Percentiles rank a stretch among this genome's conserved stretches.
Conservation (phyloP, 2,888 invertebrate genomes). For the Limnephilus auricula region DNA sequence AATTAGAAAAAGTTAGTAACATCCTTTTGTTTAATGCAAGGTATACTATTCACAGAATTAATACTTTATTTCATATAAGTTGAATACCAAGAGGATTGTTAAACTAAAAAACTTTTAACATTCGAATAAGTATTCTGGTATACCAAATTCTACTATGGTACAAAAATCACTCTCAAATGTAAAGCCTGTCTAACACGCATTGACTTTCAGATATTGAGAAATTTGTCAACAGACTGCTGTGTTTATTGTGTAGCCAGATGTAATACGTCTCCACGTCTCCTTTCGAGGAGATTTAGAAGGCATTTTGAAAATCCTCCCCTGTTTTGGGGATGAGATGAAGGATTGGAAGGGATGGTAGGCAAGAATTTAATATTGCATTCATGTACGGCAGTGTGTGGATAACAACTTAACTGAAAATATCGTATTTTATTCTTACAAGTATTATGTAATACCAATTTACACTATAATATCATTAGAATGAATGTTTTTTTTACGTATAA, state of each 20-base stretch:
- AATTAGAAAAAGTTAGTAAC: no score
- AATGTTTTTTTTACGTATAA: no score
- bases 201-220: conserved; percentile 55
- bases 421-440: background rate
- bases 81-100: background rate
- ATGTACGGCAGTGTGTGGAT: conserved; percentile 53
- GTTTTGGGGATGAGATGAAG: conserved; percentile 59
- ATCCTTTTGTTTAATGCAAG: background rate
- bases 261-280: conserved; percentile 49
- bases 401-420: conserved; percentile 42
- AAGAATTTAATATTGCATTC: conserved; percentile 66
- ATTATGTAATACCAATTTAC: background rate
- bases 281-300: conserved; percentile 61
- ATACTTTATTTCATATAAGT: background rate
- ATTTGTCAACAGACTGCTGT: conserved; percentile 60
- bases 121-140: background rate
- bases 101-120: background rate
- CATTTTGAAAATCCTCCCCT: conserved; percentile 63
- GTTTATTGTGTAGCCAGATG: conserved; percentile 61
- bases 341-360: conserved; percentile 63
- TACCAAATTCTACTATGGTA: background rate
- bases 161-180: background rate
- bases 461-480: no score
- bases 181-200: conserved; percentile 16
- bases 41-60: no score